phyloP scores from a whole-genome alignment of 2,888 invertebrate species.

The Campaea margaritaria region DNA sequence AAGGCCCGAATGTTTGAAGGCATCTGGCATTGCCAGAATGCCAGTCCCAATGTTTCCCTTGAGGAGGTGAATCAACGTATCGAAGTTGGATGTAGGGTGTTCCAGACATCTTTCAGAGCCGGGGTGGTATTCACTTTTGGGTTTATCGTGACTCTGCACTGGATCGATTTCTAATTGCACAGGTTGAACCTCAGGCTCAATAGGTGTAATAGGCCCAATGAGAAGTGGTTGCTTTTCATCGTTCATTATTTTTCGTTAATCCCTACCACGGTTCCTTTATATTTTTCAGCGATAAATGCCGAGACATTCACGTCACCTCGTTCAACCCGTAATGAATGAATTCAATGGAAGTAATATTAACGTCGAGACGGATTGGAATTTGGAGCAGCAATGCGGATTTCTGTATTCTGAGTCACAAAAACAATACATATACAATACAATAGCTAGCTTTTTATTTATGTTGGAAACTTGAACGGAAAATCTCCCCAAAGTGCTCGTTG shows the following conservation, averaged over 20 bases:
- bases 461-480: too few species aligned
- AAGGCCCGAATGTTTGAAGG: slow-evolving; percentile 95
- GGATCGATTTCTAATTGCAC: slow-evolving; percentile 68
- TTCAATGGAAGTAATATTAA: slow-evolving; percentile 23
- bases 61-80: slow-evolving; percentile 90
- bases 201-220: slow-evolving; percentile 69
- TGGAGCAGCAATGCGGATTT: slow-evolving; percentile 38
- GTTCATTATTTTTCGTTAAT: slow-evolving; percentile 74
- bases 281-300: slow-evolving; percentile 17
- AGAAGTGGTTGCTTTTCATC: slow-evolving; percentile 90
- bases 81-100: slow-evolving; percentile 92
- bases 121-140: slow-evolving; percentile 81
- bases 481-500: too few species aligned
- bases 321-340: slow-evolving; percentile 15
- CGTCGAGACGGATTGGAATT: slow-evolving; percentile 38
- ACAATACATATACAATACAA: too few species aligned
- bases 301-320: slow-evolving; percentile 42
- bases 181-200: slow-evolving; percentile 68
- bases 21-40: slow-evolving; percentile 98
- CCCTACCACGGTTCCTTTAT: slow-evolving; percentile 6
- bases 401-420: background rate
- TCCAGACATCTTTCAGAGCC: slow-evolving; percentile 88
- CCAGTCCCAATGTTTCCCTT: slow-evolving; percentile 95
- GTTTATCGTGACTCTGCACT: slow-evolving; percentile 58
- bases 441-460: too few species aligned